phyloP scores from a whole-genome alignment of 1,140 invertebrate species.

The Phthorimaea operculella region DNA sequence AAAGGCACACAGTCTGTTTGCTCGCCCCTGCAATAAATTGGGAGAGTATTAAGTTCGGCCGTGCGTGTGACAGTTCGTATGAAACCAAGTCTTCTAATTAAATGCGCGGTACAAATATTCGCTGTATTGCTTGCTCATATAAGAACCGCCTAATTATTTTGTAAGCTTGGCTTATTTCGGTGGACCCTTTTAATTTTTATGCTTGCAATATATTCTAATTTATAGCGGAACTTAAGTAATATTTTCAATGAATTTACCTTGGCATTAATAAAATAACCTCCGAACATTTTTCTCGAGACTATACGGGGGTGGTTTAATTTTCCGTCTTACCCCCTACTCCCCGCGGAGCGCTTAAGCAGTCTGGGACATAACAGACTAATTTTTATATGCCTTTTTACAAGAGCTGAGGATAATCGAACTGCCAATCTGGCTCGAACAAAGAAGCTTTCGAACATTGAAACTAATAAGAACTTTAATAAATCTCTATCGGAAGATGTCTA shows the following conservation, averaged over 20 bases:
- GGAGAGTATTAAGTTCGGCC: neutral
- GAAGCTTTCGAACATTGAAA: constrained; percentile 28
- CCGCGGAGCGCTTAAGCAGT: constrained; percentile 54
- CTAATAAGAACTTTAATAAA: constrained; percentile 44
- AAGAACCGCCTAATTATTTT: too few relatives aligned
- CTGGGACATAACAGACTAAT: constrained; percentile 59
- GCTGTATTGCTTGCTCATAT: too few relatives aligned
- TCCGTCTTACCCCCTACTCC: constrained; percentile 23
- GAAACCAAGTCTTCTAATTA: neutral
- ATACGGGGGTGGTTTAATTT: constrained; percentile 1
- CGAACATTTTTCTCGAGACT: constrained; percentile 5
- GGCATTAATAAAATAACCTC: neutral
- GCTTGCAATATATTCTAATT: too few relatives aligned
- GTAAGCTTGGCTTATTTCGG: too few relatives aligned
- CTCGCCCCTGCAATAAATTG: constrained; percentile 1
- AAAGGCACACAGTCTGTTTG: neutral
- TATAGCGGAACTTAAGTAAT: too few relatives aligned
- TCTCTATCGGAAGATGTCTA: constrained; percentile 15
- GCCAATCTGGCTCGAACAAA: constrained; percentile 59
- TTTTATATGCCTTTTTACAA: constrained; percentile 57
- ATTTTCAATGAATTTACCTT: too few relatives aligned
- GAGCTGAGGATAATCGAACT: constrained; percentile 59
- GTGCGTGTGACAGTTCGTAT: neutral
- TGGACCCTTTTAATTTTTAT: too few relatives aligned
- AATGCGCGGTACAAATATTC: neutral